Evolutionary conservation across 1,140 invertebrate genomes (phyloP).

Genomic region (Neodiprion fabricii): DNA sequence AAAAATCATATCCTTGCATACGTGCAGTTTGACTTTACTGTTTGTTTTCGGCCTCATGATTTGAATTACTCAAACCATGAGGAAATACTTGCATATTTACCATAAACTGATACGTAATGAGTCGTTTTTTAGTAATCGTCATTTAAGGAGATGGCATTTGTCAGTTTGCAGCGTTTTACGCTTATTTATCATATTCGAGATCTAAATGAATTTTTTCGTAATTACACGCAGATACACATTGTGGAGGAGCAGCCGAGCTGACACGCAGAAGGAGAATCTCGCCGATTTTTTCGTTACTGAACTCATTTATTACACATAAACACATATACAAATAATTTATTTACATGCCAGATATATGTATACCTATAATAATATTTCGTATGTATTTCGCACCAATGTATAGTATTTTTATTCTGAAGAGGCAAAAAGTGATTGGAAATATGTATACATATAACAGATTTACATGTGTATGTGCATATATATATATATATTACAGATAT

Average conservation of each 20-base stretch:
- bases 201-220: neutral
- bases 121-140: neutral
- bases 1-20: neutral
- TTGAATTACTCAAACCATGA: too few relatives aligned
- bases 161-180: slow-evolving; percentile 20
- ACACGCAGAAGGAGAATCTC: slow-evolving; percentile 25
- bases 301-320: neutral
- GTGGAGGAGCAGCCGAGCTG: slow-evolving; percentile 48
- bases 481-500: too few relatives aligned
- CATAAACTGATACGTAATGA: neutral
- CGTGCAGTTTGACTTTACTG: too few relatives aligned
- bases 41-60: too few relatives aligned
- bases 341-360: neutral
- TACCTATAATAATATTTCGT: neutral
- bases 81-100: too few relatives aligned
- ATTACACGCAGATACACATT: slow-evolving; percentile 43
- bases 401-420: neutral
- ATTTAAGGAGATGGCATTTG: slow-evolving; percentile 21
- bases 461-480: neutral
- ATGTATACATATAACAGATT: neutral
- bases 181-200: slow-evolving; percentile 9
- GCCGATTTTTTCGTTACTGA: slow-evolving; percentile 10
- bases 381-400: neutral
- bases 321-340: neutral
- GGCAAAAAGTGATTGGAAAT: neutral